Base-by-base conservation (phyloP, 2,113 vertebrate species). In the Xiphophorus couchianus region DNA sequence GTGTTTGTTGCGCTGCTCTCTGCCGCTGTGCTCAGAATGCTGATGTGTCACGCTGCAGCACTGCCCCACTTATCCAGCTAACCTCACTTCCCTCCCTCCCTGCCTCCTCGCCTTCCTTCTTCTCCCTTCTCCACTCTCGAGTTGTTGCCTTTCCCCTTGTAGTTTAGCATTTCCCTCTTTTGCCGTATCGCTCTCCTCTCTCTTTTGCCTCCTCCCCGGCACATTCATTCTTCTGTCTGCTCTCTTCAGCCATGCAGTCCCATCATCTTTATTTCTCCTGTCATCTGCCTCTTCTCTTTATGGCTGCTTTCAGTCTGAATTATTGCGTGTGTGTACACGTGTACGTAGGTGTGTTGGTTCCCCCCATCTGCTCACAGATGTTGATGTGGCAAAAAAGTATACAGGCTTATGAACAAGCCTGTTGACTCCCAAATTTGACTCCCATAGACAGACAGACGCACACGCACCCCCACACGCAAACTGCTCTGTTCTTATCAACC, bases 11-110 rank as follows among this genome's bases (percentile, higher is more conserved):
- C 86, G 83, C 92, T 88, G 71, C 90, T 86, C 82, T 82, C 81
- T 84, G 85, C 88, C 69, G 86, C 89, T 93, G 90, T 93, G 84
- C 79, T 88, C 90, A 86, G 94, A 95, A 94, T 95, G 94, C 93
- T 94, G 92, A 95, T 95, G 93, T 94, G 91, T 94, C 92, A 93
- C 90, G 86, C 93, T 95, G 93, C 94, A 94, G 94, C 92, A 93
- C 79, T 94, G 92, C 85, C 91, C 93, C 93, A 93, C 93, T 95
- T 94, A 93, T 90, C 90, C 91, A 92, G 91, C 90, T 93, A 94
- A 94, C 92, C 93, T 93, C 85, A 5, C 44, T 48, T 48, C 17
- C 44, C 14, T 84, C 89, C 69, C 73, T 85, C 73, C 70, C 69
- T 66, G 64, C 69, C 66, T 87, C 64, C 66, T 66, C 12, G 48